phyloP scores from a whole-genome alignment of 2,888 invertebrate genomes.

The Ophioninae sp. region DNA sequence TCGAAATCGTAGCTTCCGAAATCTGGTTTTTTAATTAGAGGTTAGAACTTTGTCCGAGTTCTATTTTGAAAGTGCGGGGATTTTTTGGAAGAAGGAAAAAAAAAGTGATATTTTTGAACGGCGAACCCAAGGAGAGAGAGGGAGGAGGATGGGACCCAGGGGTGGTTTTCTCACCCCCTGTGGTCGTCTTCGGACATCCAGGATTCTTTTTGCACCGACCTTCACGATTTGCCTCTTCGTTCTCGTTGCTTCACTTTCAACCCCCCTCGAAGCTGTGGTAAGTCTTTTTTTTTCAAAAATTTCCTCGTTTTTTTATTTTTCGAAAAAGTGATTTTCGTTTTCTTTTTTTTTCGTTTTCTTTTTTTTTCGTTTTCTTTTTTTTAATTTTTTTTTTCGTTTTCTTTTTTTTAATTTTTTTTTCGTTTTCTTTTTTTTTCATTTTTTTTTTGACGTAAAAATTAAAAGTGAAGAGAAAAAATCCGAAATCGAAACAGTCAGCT shows the following conservation, averaged over 20 bases:
- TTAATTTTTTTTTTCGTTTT: background rate
- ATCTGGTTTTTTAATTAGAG: constrained; percentile 2
- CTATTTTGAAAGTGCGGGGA: background rate
- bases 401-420: constrained; percentile 16
- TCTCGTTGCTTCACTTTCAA: constrained; percentile 64
- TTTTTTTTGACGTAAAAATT: background rate
- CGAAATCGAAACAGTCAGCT: background rate
- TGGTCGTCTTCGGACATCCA: constrained; percentile 45
- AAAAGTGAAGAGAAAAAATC: background rate
- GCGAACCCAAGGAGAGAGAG: constrained; percentile 14
- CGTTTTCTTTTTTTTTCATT: background rate
- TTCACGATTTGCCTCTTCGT: constrained; percentile 70
- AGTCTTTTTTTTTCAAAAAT: constrained; percentile 62
- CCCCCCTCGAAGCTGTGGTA: constrained; percentile 71
- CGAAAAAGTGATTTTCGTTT: background rate
- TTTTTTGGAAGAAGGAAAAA: constrained; percentile 13
- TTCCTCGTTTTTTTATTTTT: constrained; percentile 10
- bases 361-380: constrained; percentile 9
- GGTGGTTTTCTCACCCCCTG: constrained; percentile 65
- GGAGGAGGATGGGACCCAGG: constrained; percentile 69
- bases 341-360: constrained; percentile 5
- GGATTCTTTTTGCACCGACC: constrained; percentile 55
- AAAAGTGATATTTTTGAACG: background rate
- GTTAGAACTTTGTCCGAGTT: constrained; percentile 1
- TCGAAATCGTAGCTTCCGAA: too few species aligned